A percentile compares a stretch with the other conserved stretches of the same genome.
These are phyloP conservation scores for Petroica traversi DNA, from an alignment of 2,113 vertebrate species.

Conservation along the genomic window DNA sequence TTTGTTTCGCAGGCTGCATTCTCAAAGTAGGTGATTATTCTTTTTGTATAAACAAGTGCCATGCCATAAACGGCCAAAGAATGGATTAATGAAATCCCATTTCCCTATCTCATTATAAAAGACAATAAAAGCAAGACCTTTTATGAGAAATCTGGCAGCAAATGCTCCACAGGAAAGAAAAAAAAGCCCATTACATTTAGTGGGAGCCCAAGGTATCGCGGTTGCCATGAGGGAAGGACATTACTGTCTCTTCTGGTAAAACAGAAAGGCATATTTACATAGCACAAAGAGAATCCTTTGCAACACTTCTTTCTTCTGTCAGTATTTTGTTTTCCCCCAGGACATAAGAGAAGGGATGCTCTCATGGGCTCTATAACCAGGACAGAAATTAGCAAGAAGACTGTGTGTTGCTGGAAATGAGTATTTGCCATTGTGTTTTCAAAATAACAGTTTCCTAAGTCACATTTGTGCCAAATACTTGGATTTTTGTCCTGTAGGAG, in stretches of 20 bases:
- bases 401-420: neutral
- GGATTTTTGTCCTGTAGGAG: neutral
- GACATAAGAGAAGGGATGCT: neutral
- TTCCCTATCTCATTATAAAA: neutral
- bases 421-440: neutral
- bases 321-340: neutral
- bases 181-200: neutral
- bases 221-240: neutral
- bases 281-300: neutral
- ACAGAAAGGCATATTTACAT: neutral
- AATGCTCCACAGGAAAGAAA: neutral
- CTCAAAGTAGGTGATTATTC: neutral
- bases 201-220: neutral
- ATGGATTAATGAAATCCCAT: conserved; percentile 3
- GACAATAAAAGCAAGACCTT: neutral
- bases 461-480: neutral
- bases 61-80: neutral
- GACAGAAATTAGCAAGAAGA: neutral
- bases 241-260: neutral
- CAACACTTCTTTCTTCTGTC: neutral
- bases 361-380: neutral
- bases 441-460: neutral
- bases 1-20: conserved; percentile 2
- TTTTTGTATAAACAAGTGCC: neutral
- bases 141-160: conserved; percentile 2